These are phyloP conservation scores for Myanophis thanlyinensis DNA, from an alignment of 2,113 vertebrate species.

Conservation along the genomic window DNA sequence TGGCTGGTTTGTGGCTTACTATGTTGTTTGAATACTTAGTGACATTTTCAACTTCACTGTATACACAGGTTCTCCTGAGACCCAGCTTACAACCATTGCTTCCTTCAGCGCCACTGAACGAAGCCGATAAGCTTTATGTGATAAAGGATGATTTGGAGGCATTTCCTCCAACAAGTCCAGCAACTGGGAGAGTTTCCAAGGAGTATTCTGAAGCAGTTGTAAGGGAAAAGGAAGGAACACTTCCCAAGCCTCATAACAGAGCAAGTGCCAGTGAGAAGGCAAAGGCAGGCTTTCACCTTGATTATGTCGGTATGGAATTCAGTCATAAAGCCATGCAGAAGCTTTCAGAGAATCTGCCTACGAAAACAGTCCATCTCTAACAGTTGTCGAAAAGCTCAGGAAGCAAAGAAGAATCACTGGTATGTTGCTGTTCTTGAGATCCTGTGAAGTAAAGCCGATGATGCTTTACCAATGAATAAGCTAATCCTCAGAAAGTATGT, in stretches of 20 bases:
- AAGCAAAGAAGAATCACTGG: slow-evolving; percentile 4
- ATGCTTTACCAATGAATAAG: slow-evolving; percentile 28
- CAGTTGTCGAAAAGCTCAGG: slow-evolving; percentile 15
- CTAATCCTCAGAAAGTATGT: not conserved
- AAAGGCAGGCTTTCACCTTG: slow-evolving; percentile 50
- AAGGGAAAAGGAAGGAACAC: not conserved
- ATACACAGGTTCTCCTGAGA: slow-evolving; percentile 36
- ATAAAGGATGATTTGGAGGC: slow-evolving; percentile 56
- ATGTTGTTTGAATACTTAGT: not conserved
- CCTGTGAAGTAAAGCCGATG: slow-evolving; percentile 54
- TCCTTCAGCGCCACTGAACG: slow-evolving; percentile 42
- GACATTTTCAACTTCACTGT: not conserved
- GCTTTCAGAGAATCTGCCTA: slow-evolving; percentile 5
- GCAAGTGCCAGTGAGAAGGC: slow-evolving; percentile 10
- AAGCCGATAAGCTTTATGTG: slow-evolving; percentile 65
- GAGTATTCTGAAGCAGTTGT: slow-evolving; percentile 1
- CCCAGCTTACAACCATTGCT: slow-evolving; percentile 30
- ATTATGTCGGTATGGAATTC: slow-evolving; percentile 80
- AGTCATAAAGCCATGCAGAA: slow-evolving; percentile 46
- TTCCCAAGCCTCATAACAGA: not conserved
- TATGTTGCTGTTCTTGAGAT: slow-evolving; percentile 22
- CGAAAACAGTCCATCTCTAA: not conserved
- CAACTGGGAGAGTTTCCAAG: not conserved
- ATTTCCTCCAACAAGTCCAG: not conserved
- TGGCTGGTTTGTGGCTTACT: not conserved